These are phyloP conservation scores for Lasiommata megera DNA, from an alignment of 2,888 invertebrate genomes.

Conservation along the genomic window DNA sequence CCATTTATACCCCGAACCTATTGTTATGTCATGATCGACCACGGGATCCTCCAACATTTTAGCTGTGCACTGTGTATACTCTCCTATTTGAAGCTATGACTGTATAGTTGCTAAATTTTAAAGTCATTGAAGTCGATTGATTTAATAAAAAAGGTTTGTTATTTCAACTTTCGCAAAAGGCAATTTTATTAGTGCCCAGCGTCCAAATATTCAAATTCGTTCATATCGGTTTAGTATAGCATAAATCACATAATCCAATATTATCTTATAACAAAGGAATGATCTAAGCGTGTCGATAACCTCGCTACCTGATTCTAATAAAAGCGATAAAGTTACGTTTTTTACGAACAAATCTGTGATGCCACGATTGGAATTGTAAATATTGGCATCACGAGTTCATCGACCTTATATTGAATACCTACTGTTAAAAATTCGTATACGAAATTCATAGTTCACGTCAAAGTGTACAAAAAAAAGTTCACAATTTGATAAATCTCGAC, in stretches of 20 bases:
- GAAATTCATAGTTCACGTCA: background rate
- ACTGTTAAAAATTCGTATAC: background rate
- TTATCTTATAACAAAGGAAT: background rate
- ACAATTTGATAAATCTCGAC: no score
- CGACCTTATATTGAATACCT: background rate
- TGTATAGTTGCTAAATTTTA: no score
- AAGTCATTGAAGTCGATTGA: no score
- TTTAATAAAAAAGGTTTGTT: no score
- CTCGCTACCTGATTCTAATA: background rate
- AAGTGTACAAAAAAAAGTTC: no score
- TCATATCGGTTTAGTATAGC: background rate
- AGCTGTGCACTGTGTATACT: no score
- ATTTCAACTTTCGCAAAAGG: no score
- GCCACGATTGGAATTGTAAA: conserved; percentile 14
- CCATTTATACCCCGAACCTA: no score
- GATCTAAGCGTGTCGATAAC: background rate
- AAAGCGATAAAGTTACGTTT: conserved; percentile 9
- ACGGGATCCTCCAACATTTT: no score
- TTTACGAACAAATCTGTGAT: conserved; percentile 9
- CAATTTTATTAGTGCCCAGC: background rate
- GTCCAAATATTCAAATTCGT: background rate
- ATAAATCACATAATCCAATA: background rate
- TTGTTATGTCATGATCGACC: no score
- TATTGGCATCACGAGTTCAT: conserved; percentile 3
- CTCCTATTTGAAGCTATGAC: no score